Percentiles rank a stretch among this genome's conserved stretches.
phyloP scores from a whole-genome alignment of 2,888 invertebrate species.

The Hartigia nigra region DNA sequence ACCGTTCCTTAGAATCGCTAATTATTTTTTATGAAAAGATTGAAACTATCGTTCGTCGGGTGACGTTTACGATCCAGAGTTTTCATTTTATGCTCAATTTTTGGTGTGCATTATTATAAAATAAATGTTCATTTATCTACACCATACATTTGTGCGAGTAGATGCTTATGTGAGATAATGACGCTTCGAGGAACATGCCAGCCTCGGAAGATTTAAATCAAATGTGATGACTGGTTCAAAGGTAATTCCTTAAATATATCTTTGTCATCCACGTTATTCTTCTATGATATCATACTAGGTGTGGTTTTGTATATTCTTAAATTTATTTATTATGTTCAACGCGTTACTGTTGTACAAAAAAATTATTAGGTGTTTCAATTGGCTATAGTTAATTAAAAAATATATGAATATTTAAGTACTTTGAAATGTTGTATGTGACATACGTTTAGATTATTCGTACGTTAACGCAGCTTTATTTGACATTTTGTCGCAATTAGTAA shows the following conservation, averaged over 20 bases:
- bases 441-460: not conserved
- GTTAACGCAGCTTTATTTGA: not conserved
- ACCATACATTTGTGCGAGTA: not conserved
- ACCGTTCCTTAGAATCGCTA: conserved; percentile 72
- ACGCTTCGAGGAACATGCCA: not conserved
- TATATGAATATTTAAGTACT: not conserved
- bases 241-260: not conserved
- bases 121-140: not conserved
- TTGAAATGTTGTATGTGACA: not conserved
- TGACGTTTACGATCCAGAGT: not conserved
- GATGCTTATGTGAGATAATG: not conserved
- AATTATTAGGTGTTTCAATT: not conserved
- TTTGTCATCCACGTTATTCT: not conserved
- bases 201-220: not conserved
- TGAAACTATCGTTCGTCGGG: not conserved
- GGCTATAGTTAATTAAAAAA: not conserved
- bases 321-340: not conserved
- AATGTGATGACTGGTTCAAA: not conserved
- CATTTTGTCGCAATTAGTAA: not conserved
- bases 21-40: not conserved
- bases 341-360: not conserved
- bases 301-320: not conserved
- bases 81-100: not conserved
- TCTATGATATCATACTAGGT: not conserved
- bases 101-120: not conserved